Percentiles rank a stretch among this genome's conserved stretches.
Conservation (phyloP, 2,888 invertebrate genomes). For the Acanthosepion esculentum region DNA sequence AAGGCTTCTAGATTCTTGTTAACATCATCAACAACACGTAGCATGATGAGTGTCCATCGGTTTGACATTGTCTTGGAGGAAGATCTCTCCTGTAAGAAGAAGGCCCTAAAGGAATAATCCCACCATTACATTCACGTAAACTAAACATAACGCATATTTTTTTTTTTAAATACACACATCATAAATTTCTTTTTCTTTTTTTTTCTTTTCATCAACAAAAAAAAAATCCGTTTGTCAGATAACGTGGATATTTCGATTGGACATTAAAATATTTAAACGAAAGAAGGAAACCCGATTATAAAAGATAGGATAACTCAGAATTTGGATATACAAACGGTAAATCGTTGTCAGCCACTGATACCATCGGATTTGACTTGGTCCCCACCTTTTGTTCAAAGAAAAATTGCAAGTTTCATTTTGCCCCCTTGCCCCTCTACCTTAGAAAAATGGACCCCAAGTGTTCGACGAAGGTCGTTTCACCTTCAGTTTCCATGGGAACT, state of each 20-base stretch:
- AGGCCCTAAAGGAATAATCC: background rate
- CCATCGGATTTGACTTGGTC: background rate
- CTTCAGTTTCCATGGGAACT: constrained; percentile 37
- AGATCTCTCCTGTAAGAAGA: background rate
- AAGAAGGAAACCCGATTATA: too few relatives aligned
- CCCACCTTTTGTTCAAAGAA: background rate
- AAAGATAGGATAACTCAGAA: background rate
- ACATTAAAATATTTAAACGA: too few relatives aligned
- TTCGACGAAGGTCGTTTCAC: background rate
- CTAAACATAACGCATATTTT: background rate
- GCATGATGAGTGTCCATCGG: background rate
- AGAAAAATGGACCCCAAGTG: constrained; percentile 2
- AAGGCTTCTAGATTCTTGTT: background rate
- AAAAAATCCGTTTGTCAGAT: background rate
- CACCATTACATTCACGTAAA: background rate
- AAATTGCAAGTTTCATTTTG: background rate
- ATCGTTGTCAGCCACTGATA: background rate
- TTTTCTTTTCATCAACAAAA: background rate
- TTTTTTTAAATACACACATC: background rate
- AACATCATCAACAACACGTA: background rate
- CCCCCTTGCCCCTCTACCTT: background rate
- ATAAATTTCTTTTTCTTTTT: background rate
- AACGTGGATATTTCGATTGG: too few relatives aligned
- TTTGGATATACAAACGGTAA: too few relatives aligned
- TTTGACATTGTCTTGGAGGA: background rate